Percentiles rank a stretch among this genome's conserved stretches.
phyloP scores from a whole-genome alignment of 2,888 invertebrate species.

The Ramazzottius varieornatus region DNA sequence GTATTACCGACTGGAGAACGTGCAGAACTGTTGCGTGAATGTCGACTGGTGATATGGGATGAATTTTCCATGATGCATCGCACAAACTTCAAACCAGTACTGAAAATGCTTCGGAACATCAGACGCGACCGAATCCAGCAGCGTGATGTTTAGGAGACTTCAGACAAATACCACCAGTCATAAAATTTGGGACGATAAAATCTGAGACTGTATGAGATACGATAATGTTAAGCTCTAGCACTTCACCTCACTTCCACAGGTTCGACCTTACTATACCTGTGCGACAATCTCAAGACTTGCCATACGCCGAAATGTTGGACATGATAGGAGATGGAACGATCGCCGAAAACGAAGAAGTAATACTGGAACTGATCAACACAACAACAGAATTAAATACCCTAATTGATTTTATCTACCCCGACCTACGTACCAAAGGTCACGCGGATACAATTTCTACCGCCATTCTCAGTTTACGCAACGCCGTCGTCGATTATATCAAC shows the following conservation, averaged over 20 bases:
- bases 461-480: not conserved
- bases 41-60: not conserved
- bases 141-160: not conserved
- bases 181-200: not conserved
- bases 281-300: not conserved
- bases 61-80: not conserved
- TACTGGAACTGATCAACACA: not conserved
- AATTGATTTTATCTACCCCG: not conserved
- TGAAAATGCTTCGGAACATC: not conserved
- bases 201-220: not conserved
- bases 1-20: not conserved
- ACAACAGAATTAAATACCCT: not conserved
- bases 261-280: not conserved
- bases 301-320: not conserved
- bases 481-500: not conserved
- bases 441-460: not conserved
- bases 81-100: not conserved
- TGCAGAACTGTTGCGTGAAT: not conserved
- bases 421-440: no score
- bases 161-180: not conserved
- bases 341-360: not conserved
- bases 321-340: not conserved
- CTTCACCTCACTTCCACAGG: not conserved
- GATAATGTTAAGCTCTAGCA: not conserved
- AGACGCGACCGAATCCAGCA: no score